phyloP scores from a whole-genome alignment of 2,888 invertebrate genomes.

The Drosophila engyochracea region DNA sequence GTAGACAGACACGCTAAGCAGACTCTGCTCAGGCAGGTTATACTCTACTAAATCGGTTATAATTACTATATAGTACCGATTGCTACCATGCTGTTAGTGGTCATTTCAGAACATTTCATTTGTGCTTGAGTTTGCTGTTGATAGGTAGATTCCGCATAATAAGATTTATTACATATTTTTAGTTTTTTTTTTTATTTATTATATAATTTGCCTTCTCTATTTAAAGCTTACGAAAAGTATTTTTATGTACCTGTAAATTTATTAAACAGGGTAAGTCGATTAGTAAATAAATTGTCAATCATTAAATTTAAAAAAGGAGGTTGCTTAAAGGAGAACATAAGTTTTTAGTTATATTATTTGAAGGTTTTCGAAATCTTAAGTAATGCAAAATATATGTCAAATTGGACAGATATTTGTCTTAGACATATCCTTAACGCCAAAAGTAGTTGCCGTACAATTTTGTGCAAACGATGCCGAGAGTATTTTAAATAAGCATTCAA shows the following conservation, averaged over 20 bases:
- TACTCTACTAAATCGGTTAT: constrained; percentile 32
- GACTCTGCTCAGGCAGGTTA: constrained; percentile 11
- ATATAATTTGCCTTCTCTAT: neutral
- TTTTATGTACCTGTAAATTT: neutral
- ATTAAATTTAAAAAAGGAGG: neutral
- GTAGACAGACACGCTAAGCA: constrained; percentile 58
- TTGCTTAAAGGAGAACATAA: neutral
- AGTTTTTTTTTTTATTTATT: neutral
- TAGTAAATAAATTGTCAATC: neutral
- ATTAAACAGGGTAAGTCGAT: neutral
- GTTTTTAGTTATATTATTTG: neutral
- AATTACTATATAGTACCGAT: neutral
- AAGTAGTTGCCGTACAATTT: neutral
- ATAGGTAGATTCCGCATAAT: neutral
- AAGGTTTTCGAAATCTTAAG: neutral
- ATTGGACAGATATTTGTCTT: neutral
- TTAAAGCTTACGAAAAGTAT: neutral
- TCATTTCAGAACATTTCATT: neutral
- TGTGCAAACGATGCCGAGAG: constrained; percentile 3
- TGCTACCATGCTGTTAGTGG: neutral
- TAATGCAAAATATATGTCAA: neutral
- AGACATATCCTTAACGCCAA: neutral
- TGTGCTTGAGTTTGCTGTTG: neutral
- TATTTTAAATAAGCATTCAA: neutral
- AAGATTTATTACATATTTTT: neutral